These are phyloP conservation scores for Eurois occulta DNA, from an alignment of 2,888 invertebrate genomes.

Conservation along the genomic window DNA sequence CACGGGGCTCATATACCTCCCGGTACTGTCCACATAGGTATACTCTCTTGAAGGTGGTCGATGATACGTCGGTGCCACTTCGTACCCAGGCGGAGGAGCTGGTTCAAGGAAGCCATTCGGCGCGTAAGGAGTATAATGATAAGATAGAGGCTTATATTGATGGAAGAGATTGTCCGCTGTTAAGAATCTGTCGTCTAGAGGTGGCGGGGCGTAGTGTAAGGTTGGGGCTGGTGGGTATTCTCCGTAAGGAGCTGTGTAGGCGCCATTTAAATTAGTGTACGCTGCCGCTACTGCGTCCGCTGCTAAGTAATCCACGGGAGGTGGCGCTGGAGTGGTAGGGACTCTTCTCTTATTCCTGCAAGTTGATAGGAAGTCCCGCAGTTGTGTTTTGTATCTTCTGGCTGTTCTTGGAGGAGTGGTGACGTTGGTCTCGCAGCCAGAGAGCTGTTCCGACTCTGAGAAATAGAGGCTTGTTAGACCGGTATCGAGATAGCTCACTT, in stretches of 20 bases:
- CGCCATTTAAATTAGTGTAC: conserved; percentile 95
- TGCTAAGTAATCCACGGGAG: conserved; percentile 93
- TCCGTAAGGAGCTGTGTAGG: conserved; percentile 95
- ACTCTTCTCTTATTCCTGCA: conserved; percentile 95
- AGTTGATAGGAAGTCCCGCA: conserved; percentile 97
- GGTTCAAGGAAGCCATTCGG: conserved; percentile 96
- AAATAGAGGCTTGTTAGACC: conserved; percentile 97
- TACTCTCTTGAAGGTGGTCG: conserved; percentile 91
- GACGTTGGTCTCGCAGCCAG: conserved; percentile 91
- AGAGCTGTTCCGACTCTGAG: conserved; percentile 95
- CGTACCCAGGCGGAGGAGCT: conserved; percentile 91
- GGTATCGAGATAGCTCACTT: conserved; percentile 99
- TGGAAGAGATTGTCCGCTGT: conserved; percentile 96
- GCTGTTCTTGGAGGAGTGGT: conserved; percentile 95
- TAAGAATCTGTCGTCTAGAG: conserved; percentile 93
- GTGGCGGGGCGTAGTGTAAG: conserved; percentile 93
- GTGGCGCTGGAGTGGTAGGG: conserved; percentile 90
- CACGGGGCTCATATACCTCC: conserved; percentile 91
- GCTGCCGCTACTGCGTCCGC: conserved; percentile 94
- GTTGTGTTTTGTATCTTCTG: conserved; percentile 97
- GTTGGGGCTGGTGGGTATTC: conserved; percentile 92
- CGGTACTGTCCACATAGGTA: conserved; percentile 90
- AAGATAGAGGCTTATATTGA: conserved; percentile 97
- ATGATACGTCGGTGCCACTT: conserved; percentile 92
- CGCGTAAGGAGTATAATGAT: conserved; percentile 94